These are phyloP conservation scores for Hypselothyrea guttata DNA, from an alignment of 2,888 invertebrate genomes.

Conservation along the genomic window DNA sequence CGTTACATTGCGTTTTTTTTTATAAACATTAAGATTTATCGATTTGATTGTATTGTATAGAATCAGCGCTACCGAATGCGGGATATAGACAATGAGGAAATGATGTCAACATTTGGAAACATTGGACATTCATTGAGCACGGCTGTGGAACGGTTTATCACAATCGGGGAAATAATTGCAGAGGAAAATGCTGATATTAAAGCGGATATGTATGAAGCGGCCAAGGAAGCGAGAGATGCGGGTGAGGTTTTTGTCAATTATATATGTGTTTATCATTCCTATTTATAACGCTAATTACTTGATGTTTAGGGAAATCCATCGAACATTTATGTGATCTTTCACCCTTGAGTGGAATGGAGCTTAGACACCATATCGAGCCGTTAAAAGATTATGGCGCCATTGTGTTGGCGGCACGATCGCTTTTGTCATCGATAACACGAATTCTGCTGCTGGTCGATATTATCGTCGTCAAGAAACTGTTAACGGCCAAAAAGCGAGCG, in stretches of 20 bases:
- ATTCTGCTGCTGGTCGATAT: slow-evolving; percentile 98
- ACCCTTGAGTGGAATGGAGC: slow-evolving; percentile 84
- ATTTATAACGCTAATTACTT: background rate
- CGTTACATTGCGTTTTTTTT: background rate
- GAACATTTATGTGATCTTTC: slow-evolving; percentile 93
- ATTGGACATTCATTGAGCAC: slow-evolving; percentile 98
- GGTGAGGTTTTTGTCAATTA: slow-evolving; percentile 84
- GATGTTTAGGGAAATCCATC: slow-evolving; percentile 91
- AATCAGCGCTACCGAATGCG: slow-evolving; percentile 66
- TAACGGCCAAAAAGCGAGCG: slow-evolving; percentile 98
- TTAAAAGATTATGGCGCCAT: slow-evolving; percentile 88
- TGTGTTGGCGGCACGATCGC: slow-evolving; percentile 95
- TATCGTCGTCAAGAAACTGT: slow-evolving; percentile 97
- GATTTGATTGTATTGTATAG: slow-evolving; percentile 27
- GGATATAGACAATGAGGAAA: slow-evolving; percentile 70
- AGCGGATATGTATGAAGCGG: slow-evolving; percentile 98
- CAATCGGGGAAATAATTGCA: slow-evolving; percentile 98
- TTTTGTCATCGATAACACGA: slow-evolving; percentile 96
- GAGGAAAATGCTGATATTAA: slow-evolving; percentile 99
- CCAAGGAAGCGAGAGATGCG: slow-evolving; percentile 97
- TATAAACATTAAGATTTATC: too few relatives aligned
- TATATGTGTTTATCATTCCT: background rate
- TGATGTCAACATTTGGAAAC: slow-evolving; percentile 82
- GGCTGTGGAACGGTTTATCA: slow-evolving; percentile 98
- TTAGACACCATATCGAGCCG: slow-evolving; percentile 85